These are phyloP conservation scores for Stylophora pistillata DNA, from an alignment of 64 coral and sea anemone genomes.

Conservation along the genomic window DNA sequence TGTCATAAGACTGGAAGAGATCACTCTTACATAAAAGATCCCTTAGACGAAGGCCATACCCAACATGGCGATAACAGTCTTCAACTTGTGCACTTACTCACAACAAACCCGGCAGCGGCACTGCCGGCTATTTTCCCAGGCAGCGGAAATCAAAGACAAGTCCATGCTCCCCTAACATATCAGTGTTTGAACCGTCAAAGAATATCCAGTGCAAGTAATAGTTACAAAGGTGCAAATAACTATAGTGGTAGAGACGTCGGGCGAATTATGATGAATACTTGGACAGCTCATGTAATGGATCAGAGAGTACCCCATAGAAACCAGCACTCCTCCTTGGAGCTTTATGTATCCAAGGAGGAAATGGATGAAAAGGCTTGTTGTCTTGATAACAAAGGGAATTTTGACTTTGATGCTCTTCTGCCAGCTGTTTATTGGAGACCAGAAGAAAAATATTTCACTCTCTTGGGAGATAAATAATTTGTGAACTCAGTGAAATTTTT, in stretches of 20 bases:
- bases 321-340: conserved; percentile 37
- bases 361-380: conserved; percentile 50
- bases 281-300: conserved; percentile 5
- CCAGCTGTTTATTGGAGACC: conserved; percentile 36
- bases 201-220: conserved; percentile 14
- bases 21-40: not conserved
- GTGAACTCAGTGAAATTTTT: not conserved
- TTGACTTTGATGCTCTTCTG: conserved; percentile 38
- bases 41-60: not conserved
- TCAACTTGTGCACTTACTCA: conserved; percentile 60
- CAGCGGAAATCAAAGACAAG: conserved; percentile 25
- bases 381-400: conserved; percentile 30
- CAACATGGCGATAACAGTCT: conserved; percentile 48
- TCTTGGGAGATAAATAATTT: not conserved
- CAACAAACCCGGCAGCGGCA: conserved; percentile 65
- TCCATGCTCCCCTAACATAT: not conserved
- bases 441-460: not conserved
- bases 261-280: not conserved
- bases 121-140: conserved; percentile 44
- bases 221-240: not conserved
- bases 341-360: conserved; percentile 58
- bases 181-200: conserved; percentile 22
- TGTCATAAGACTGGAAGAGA: not conserved
- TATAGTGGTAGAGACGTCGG: not conserved
- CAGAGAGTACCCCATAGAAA: conserved; percentile 9